Percentiles rank a stretch among this genome's conserved stretches.
Evolutionary conservation across 2,888 invertebrate species (phyloP).

Genomic region (Habrosyne pyritoides): DNA sequence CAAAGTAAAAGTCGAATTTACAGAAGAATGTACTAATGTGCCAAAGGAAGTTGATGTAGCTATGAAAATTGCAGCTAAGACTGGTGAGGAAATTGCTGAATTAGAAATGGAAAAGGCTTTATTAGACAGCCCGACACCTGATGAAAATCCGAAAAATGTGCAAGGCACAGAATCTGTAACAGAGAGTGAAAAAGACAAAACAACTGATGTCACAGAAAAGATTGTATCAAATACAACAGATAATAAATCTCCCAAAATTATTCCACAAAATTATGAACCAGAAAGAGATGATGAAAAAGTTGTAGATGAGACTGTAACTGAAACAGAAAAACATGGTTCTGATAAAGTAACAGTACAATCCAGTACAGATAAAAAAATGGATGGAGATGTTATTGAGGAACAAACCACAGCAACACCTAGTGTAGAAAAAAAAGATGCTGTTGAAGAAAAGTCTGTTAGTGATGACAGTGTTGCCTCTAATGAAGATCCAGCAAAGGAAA

Average conservation of each 20-base stretch:
- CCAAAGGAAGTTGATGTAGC: neutral
- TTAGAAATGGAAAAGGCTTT: conserved; percentile 12
- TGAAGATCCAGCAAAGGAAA: neutral
- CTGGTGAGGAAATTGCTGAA: conserved; percentile 9
- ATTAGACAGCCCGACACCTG: neutral
- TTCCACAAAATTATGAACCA: neutral
- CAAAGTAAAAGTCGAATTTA: conserved; percentile 15
- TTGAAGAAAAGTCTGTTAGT: neutral
- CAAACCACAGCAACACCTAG: neutral
- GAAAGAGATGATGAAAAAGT: neutral
- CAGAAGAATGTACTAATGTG: conserved; percentile 5
- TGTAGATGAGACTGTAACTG: neutral
- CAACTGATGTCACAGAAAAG: neutral
- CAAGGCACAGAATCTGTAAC: neutral
- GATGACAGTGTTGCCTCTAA: neutral
- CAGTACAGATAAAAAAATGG: conserved; percentile 6
- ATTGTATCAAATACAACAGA: neutral
- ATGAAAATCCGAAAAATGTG: neutral
- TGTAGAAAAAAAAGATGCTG: neutral
- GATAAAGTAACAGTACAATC: neutral
- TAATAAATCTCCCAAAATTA: neutral
- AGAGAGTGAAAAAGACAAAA: neutral
- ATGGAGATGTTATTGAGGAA: conserved; percentile 7
- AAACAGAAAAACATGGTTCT: neutral
- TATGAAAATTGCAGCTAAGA: neutral